phyloP scores from a whole-genome alignment of 2,888 invertebrate genomes.

The Eupithecia dodoneata region DNA sequence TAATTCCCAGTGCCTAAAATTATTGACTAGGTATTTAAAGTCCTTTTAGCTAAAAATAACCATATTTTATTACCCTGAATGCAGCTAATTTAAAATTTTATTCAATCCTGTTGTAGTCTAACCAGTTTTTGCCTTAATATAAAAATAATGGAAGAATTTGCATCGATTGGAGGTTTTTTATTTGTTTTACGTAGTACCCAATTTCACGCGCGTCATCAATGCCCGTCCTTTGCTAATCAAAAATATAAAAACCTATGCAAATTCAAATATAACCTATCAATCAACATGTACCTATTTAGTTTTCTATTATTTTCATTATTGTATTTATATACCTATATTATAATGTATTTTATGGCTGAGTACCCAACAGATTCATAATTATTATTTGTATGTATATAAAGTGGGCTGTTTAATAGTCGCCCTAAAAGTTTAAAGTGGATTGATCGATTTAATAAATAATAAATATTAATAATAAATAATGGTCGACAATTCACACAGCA shows the following conservation, averaged over 20 bases:
- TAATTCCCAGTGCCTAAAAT: neutral
- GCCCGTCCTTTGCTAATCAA: neutral
- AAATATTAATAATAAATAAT: too few species aligned
- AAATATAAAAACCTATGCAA: neutral
- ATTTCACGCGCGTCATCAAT: neutral
- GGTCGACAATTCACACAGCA: too few species aligned
- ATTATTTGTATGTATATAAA: too few species aligned
- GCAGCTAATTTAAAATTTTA: neutral
- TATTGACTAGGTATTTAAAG: neutral
- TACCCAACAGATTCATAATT: too few species aligned
- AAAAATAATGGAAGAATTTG: neutral
- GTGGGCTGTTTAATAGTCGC: too few species aligned
- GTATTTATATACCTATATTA: neutral
- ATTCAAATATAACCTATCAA: neutral
- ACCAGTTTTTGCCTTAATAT: neutral
- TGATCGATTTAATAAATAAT: too few species aligned
- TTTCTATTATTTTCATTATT: neutral
- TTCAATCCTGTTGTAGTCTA: neutral
- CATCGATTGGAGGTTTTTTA: neutral
- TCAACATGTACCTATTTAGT: neutral
- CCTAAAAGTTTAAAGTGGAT: too few species aligned
- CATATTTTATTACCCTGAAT: constrained; percentile 1
- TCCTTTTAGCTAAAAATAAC: neutral
- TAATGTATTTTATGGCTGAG: neutral
- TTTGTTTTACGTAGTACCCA: neutral